phyloP scores from a whole-genome alignment of 2,113 vertebrate species.

The Promerops cafer region DNA sequence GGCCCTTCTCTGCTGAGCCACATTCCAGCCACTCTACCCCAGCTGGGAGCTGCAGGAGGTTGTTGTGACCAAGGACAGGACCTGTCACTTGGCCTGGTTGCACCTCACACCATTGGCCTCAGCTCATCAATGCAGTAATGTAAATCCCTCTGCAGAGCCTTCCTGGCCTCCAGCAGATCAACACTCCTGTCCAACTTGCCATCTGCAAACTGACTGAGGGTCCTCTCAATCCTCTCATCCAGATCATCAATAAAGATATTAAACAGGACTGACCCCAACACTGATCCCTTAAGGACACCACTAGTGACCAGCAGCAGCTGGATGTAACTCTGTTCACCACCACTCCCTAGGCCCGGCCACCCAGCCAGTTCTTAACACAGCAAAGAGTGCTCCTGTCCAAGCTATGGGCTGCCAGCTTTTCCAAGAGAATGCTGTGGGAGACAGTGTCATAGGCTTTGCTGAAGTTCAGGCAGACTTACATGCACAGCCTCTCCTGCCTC shows the following conservation, averaged over 20 bases:
- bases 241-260: background rate
- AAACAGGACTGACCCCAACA: background rate
- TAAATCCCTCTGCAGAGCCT: background rate
- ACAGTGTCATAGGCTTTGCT: background rate
- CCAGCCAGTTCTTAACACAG: background rate
- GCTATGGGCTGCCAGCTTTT: background rate
- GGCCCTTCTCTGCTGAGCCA: background rate
- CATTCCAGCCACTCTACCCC: background rate
- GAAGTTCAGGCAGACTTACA: background rate
- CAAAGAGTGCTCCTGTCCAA: background rate
- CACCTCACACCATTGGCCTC: background rate
- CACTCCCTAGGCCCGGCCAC: background rate
- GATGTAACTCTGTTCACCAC: too few species aligned
- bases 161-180: background rate
- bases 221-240: background rate
- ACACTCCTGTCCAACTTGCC: accelerated
- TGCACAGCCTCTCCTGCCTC: background rate
- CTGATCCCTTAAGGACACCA: too few species aligned
- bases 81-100: too few species aligned
- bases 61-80: background rate
- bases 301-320: background rate
- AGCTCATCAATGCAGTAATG: background rate
- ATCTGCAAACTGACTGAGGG: background rate
- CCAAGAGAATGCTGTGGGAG: background rate
- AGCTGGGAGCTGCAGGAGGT: background rate